Evolutionary conservation across 2,888 invertebrate species (phyloP), one percentile per base, ranked within the genome.

Genomic region (Drosophila neotestacea): DNA sequence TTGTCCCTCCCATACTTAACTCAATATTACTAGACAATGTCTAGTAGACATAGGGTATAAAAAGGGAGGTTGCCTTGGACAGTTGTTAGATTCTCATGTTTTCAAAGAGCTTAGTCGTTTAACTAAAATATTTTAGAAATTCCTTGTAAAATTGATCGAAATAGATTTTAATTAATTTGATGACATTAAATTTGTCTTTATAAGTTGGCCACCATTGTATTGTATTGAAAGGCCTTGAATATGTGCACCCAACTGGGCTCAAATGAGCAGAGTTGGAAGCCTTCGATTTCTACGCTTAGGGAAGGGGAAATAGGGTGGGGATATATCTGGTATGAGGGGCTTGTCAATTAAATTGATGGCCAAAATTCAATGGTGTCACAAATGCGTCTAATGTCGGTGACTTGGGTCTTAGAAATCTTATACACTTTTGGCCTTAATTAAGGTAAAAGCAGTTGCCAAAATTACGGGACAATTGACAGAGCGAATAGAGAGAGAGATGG

Each of bases 321-420:
- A 32, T 27, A 47, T 13, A 2, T 6, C 42, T 42, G 5, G 4
- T 7, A 10, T 28, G 42, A 32, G 28, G 34, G 39, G 10, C 34
- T 51, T n/a, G 42, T 68, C 69, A 69, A 76, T 76, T 76, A 59
- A 73, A 62, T 65, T 76, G 69, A 76, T 76, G 69, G 55, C 36
- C 69, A 32, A 55, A 54, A 69, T 46, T 61, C 42, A 50, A 75
- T 68, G 51, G 59, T 71, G 59, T 71, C 59, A 58, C 27, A 56
- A 50, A 27, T 70, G 61, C 38, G 38, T 39, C 41, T 30, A 28
- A 32, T n/a, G 32, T 42, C 62, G 39, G 54, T 13, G 47, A 28
- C 27, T 54, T 46, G 36, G 5, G 3, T 7, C 50, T 16, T 4
- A 44, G 16, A 50, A 46, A 34, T 27, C 54, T 16, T 41, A 42